Percentiles rank a stretch among this genome's conserved stretches.
These are phyloP conservation scores for Caenorhabditis parvicauda DNA, from an alignment of 2,888 invertebrate species.

Conservation along the genomic window DNA sequence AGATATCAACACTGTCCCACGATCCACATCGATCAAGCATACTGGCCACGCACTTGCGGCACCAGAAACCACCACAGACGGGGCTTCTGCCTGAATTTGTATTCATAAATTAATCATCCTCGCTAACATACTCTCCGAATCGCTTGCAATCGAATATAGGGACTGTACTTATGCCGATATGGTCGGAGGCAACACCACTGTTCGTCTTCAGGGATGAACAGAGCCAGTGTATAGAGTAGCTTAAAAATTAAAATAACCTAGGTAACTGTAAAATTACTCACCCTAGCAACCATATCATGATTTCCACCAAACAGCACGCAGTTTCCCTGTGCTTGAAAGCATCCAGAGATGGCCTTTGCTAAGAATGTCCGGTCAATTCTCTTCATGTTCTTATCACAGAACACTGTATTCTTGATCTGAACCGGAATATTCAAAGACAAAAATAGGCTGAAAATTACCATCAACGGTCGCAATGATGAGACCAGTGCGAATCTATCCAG, in stretches of 20 bases:
- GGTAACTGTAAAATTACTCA: slow-evolving; percentile 1
- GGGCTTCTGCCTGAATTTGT: slow-evolving; percentile 33
- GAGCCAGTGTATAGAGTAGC: slow-evolving; percentile 47
- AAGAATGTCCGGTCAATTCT: slow-evolving; percentile 27
- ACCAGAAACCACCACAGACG: slow-evolving; percentile 28
- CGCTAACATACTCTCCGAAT: slow-evolving; percentile 42
- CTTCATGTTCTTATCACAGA: slow-evolving; percentile 15
- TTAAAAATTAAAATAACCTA: slow-evolving; percentile 11
- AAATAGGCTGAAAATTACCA: no score
- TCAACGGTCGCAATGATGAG: slow-evolving; percentile 18
- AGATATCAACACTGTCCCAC: slow-evolving; percentile 46
- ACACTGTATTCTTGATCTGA: slow-evolving; percentile 37
- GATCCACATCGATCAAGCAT: slow-evolving; percentile 53
- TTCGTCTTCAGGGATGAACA: slow-evolving; percentile 46
- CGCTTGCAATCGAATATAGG: slow-evolving; percentile 53
- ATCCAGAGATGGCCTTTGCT: slow-evolving; percentile 44
- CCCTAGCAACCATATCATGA: slow-evolving; percentile 36
- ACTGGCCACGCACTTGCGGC: slow-evolving; percentile 47
- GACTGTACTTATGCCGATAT: slow-evolving; percentile 45
- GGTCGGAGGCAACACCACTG: slow-evolving; percentile 46
- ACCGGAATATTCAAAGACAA: no score
- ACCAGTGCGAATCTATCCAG: slow-evolving; percentile 40
- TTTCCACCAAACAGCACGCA: slow-evolving; percentile 52
- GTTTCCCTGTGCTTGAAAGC: slow-evolving; percentile 50
- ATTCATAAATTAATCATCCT: not conserved